phyloP scores from a whole-genome alignment of 2,888 invertebrate genomes.

The Drosophila nigricruria region DNA sequence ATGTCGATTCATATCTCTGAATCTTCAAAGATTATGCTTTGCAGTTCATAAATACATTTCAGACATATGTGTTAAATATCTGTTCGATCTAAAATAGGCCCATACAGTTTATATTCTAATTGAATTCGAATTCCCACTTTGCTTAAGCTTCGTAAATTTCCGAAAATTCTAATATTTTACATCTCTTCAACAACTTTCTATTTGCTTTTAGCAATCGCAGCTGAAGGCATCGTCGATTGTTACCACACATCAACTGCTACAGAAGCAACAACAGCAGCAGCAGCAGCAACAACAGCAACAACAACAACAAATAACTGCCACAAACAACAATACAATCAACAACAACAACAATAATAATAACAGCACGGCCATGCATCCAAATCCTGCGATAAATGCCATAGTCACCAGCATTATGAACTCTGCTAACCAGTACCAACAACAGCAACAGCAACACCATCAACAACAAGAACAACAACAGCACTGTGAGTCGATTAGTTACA shows the following conservation, averaged over 20 bases:
- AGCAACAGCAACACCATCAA: slow-evolving; percentile 80
- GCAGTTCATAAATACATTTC: not conserved
- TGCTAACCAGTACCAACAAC: slow-evolving; percentile 91
- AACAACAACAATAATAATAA: slow-evolving; percentile 62
- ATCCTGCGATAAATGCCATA: slow-evolving; percentile 90
- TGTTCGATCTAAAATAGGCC: no score
- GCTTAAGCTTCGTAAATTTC: not conserved
- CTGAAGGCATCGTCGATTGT: slow-evolving; percentile 86
- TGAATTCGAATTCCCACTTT: not conserved
- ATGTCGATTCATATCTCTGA: not conserved
- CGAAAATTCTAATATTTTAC: not conserved
- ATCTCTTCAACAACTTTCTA: not conserved
- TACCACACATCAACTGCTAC: slow-evolving; percentile 77
- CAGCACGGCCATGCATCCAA: slow-evolving; percentile 83
- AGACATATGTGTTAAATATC: no score
- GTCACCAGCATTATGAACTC: slow-evolving; percentile 93
- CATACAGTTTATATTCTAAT: no score
- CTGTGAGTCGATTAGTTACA: slow-evolving; percentile 35
- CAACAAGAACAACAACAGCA: slow-evolving; percentile 54
- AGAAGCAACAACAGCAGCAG: slow-evolving; percentile 84
- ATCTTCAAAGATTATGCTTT: not conserved
- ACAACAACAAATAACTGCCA: slow-evolving; percentile 60
- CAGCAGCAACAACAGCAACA: slow-evolving; percentile 57
- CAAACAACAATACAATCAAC: slow-evolving; percentile 54
- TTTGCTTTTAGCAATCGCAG: slow-evolving; percentile 88